These are phyloP conservation scores for Papilio xuthus DNA, from an alignment of 1,140 invertebrate genomes.

Conservation along the genomic window DNA sequence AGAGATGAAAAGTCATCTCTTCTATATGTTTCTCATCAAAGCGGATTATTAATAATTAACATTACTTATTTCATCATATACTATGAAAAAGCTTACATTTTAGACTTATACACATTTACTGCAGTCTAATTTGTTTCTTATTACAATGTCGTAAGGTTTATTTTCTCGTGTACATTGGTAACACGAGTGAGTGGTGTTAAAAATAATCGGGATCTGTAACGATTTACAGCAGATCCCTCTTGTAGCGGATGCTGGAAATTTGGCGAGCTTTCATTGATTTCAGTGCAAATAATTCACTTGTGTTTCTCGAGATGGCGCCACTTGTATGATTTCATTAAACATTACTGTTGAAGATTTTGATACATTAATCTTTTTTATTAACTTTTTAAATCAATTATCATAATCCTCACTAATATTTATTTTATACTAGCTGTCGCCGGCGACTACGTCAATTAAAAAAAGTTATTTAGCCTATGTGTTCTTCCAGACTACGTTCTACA, in stretches of 20 bases:
- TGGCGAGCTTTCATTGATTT: constrained; percentile 49
- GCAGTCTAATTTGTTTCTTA: constrained; percentile 1
- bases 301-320: constrained; percentile 48
- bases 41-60: not conserved
- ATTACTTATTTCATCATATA: not conserved
- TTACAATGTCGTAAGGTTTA: not conserved
- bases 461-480: too few relatives aligned
- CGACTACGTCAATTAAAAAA: too few relatives aligned
- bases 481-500: too few relatives aligned
- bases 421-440: too few relatives aligned
- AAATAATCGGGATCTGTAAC: constrained; percentile 30
- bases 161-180: not conserved
- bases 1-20: not conserved
- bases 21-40: not conserved
- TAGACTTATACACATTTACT: not conserved
- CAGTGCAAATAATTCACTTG: constrained; percentile 38
- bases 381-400: not conserved
- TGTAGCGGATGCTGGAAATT: constrained; percentile 39
- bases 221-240: constrained; percentile 40
- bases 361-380: not conserved
- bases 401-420: not conserved
- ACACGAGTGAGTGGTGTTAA: not conserved
- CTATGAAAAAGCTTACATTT: not conserved
- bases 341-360: not conserved
- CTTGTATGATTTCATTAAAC: constrained; percentile 1